Percentiles rank a stretch among this genome's conserved stretches.
Evolutionary conservation across 2,797 vertebrate genomes (phyloP).

Genomic region (Darevskia nairensis): DNA sequence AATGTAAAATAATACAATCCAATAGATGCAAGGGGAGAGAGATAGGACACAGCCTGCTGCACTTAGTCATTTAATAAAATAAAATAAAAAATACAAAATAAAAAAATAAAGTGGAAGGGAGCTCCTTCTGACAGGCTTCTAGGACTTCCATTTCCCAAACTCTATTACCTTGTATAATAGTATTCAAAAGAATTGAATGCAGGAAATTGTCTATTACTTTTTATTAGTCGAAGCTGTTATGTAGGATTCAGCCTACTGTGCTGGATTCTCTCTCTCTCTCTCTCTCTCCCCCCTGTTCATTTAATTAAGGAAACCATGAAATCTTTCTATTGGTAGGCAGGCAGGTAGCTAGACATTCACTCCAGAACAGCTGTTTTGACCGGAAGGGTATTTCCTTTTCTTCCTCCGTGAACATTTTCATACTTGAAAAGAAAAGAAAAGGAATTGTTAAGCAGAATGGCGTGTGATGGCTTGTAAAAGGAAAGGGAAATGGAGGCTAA

Average conservation of each 20-base stretch:
- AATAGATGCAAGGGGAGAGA: conserved; percentile 89
- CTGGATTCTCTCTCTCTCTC: conserved; percentile 67
- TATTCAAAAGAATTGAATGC: conserved; percentile 85
- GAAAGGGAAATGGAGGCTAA: conserved; percentile 46
- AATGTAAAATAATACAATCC: conserved; percentile 99
- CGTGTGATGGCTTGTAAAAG: conserved; percentile 39
- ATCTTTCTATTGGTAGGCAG: conserved; percentile 75
- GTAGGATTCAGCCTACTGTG: conserved; percentile 75
- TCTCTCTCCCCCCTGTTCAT: conserved; percentile 84
- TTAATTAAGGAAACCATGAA: conserved; percentile 92
- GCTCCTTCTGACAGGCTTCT: conserved; percentile 87
- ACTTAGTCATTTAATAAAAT: conserved; percentile 91
- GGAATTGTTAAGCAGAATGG: conserved; percentile 42
- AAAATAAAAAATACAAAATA: conserved; percentile 39
- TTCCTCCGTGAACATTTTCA: conserved; percentile 51
- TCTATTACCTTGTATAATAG: conserved; percentile 93
- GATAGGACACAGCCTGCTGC: conserved; percentile 97
- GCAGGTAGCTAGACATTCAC: conserved; percentile 58
- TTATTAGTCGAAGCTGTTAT: conserved; percentile 79
- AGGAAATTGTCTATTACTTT: conserved; percentile 88
- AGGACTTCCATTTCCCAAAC: conserved; percentile 90
- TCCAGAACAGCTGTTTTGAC: conserved; percentile 54
- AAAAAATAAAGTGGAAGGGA: conserved; percentile 79
- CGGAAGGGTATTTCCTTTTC: conserved; percentile 57
- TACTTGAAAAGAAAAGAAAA: neutral